These are phyloP conservation scores for Hemibagrus guttatus DNA, from an alignment of 2,797 vertebrate genomes.

Conservation along the genomic window DNA sequence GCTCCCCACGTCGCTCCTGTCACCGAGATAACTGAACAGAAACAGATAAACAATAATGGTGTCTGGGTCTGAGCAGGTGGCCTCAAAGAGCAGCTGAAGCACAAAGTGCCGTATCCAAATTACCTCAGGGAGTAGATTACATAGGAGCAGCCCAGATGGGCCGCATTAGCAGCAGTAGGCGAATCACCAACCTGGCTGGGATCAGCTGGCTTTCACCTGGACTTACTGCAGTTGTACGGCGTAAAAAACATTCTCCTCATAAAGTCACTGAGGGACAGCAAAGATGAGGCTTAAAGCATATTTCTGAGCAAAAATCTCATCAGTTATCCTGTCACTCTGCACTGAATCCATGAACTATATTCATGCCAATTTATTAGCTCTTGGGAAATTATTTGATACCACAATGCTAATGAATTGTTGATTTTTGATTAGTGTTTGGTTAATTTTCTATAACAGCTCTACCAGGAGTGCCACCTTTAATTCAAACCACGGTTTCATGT, in stretches of 20 bases:
- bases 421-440: background rate
- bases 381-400: constrained; percentile 4
- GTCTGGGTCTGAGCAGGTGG: constrained; percentile 57
- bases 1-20: constrained; percentile 28
- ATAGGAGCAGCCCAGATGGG: constrained; percentile 68
- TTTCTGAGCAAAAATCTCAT: background rate
- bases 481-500: background rate
- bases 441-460: background rate
- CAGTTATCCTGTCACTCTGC: background rate
- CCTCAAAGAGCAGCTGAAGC: constrained; percentile 68
- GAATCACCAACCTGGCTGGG: constrained; percentile 46
- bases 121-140: constrained; percentile 71
- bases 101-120: constrained; percentile 72
- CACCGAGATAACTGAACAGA: constrained; percentile 51
- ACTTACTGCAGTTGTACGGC: constrained; percentile 48
- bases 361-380: background rate
- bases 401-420: background rate
- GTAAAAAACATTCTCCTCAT: background rate
- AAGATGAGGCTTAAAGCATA: background rate
- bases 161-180: constrained; percentile 56
- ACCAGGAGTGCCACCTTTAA: background rate
- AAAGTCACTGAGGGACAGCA: background rate
- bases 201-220: constrained; percentile 76
- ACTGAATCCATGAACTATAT: background rate
- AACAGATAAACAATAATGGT: constrained; percentile 54